Evolutionary conservation across 2,797 vertebrate genomes (phyloP).

Genomic region (Moxostoma hubbsi): DNA sequence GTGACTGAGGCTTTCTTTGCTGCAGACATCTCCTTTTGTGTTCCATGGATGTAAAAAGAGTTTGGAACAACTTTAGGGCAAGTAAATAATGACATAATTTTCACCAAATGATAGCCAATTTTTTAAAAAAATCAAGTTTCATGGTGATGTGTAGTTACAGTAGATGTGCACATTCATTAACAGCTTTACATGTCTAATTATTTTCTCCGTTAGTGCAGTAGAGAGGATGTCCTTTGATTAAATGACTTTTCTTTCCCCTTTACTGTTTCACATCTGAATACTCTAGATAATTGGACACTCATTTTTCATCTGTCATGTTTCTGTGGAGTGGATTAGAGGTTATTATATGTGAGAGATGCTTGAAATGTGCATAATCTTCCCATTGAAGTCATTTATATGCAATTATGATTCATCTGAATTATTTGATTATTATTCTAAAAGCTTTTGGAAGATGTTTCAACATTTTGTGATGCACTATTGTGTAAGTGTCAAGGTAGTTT

Average conservation of each 20-base stretch:
- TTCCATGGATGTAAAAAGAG: too few species aligned
- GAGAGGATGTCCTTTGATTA: slow-evolving; percentile 51
- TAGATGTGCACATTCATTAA: slow-evolving; percentile 46
- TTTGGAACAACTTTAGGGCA: too few species aligned
- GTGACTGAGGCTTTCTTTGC: too few species aligned
- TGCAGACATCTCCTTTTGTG: too few species aligned
- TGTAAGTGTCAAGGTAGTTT: slow-evolving; percentile 33
- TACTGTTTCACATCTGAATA: slow-evolving; percentile 55
- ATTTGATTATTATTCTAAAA: slow-evolving; percentile 2
- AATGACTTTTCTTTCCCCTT: slow-evolving; percentile 45
- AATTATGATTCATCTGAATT: too few species aligned
- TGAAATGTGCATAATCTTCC: slow-evolving; percentile 54
- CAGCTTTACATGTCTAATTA: slow-evolving; percentile 53
- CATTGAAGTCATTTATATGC: slow-evolving; percentile 9
- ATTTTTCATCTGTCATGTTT: slow-evolving; percentile 48
- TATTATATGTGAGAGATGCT: slow-evolving; percentile 43
- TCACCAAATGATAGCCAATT: too few species aligned
- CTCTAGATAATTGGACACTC: slow-evolving; percentile 58
- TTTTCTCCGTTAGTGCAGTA: slow-evolving; percentile 39
- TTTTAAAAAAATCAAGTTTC: background rate
- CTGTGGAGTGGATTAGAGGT: slow-evolving; percentile 55
- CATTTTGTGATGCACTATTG: background rate
- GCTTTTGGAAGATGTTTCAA: background rate
- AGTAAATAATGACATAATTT: too few species aligned
- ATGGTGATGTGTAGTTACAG: slow-evolving; percentile 32